Conservation (phyloP, 1,140 invertebrate genomes). For the Zophobas atratus region DNA sequence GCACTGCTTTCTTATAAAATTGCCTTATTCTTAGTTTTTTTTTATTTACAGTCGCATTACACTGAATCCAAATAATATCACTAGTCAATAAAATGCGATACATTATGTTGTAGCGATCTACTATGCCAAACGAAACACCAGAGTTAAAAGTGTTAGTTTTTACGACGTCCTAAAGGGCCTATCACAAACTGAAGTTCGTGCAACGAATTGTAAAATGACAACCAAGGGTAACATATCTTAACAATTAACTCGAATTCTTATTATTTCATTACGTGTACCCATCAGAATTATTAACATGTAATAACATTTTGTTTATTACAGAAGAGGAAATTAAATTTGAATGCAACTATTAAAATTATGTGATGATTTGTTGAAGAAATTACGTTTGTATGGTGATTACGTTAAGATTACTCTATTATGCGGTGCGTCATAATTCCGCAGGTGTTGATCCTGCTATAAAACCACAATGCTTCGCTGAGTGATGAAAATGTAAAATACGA, state of each 20-base stretch:
- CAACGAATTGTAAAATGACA: conserved; percentile 13
- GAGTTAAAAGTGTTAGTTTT: conserved; percentile 9
- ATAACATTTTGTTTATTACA: conserved; percentile 8
- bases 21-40: no score
- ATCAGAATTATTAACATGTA: background rate
- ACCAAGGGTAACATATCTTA: conserved; percentile 23
- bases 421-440: conserved; percentile 1
- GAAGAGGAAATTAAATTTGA: background rate
- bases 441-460: conserved; percentile 13
- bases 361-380: conserved; percentile 10
- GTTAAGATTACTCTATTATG: conserved; percentile 4
- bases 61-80: no score
- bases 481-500: background rate
- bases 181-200: conserved; percentile 20
- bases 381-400: conserved; percentile 2
- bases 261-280: background rate
- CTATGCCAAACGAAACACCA: conserved; percentile 6
- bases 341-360: background rate
- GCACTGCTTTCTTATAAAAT: no score
- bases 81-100: background rate
- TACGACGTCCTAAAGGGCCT: conserved; percentile 29
- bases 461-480: background rate
- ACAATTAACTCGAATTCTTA: conserved; percentile 20
- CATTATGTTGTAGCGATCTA: conserved; percentile 1
- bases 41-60: no score